Evolutionary conservation across 2,888 invertebrate species (phyloP), one percentile per base, ranked within the genome.

Genomic region (Trissolcus japonicus): DNA sequence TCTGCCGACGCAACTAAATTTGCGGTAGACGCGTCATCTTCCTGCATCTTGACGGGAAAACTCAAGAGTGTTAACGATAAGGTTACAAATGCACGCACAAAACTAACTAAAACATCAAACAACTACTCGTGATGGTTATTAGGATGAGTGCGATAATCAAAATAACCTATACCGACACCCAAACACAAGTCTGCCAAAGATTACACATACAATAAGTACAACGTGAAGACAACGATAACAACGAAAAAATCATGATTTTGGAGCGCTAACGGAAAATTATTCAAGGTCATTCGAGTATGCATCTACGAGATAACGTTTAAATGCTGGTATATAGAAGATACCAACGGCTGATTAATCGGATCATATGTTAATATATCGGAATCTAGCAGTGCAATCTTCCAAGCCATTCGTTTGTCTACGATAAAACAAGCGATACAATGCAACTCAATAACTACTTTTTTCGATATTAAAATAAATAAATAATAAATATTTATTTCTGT

Each of bases 1-100:
- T 91, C 91, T 54, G 88, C 88, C 48, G 87, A 85, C 35, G 84
- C 82, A 50, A 84, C 72, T 79, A 81, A 83, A 81, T 80, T 84
- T 69, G 81, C 79, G 50, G 84, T 71, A 55, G 81, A 71, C 51
- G 80, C 68, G 80, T 86, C 87, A 80, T 88, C 85, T 72, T 89
- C 88, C 89, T 89, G 83, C 79, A 82, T 81, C 83, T 81, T 82
- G 55, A 82, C 78, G 76, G 63, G 61, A 69, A 79, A 78, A 77
- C 69, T 76, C 66, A 79, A 76, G 35, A 60, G 50, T 40, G 68
- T 66, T 76, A 79, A 71, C 69, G 46, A 41, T 25, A 50, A 72
- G 43, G 21, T 62, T 62, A 60, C 41, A 59, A 53, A 43, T 14
- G 29, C 14, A 46, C 40, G 60, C 46, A 51, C 62, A 48, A 71